phyloP scores from a whole-genome alignment of 2,888 invertebrate genomes.

The Tenodera sinensis region DNA sequence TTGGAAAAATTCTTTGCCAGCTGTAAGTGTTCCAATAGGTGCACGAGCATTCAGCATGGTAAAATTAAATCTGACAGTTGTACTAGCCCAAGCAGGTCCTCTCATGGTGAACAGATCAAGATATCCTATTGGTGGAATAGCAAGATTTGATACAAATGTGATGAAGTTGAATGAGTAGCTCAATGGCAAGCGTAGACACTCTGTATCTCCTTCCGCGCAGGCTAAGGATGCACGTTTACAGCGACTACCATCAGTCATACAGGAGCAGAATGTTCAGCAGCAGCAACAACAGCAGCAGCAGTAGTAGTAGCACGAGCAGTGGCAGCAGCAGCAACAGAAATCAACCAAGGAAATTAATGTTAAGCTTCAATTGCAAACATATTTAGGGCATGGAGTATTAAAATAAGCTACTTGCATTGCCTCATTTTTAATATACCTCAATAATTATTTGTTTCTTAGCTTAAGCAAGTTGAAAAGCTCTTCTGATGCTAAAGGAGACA shows the following conservation, averaged over 20 bases:
- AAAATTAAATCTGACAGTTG: slow-evolving; percentile 70
- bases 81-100: slow-evolving; percentile 67
- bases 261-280: not conserved
- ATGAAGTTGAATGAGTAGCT: slow-evolving; percentile 92
- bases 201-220: slow-evolving; percentile 68
- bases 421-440: too few relatives aligned
- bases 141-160: slow-evolving; percentile 81
- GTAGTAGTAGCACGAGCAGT: not conserved
- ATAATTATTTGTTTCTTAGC: too few relatives aligned
- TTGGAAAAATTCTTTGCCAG: slow-evolving; percentile 45
- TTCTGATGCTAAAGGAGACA: too few relatives aligned
- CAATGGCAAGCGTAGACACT: slow-evolving; percentile 76
- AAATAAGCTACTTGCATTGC: not conserved
- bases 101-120: slow-evolving; percentile 84
- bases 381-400: not conserved
- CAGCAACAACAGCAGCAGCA: not conserved
- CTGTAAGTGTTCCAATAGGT: slow-evolving; percentile 52
- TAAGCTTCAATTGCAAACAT: not conserved
- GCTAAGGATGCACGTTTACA: slow-evolving; percentile 68
- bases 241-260: slow-evolving; percentile 54
- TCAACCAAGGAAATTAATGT: not conserved
- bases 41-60: slow-evolving; percentile 63
- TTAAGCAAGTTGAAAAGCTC: too few relatives aligned
- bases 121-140: slow-evolving; percentile 60
- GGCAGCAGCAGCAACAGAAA: not conserved